phyloP scores from a whole-genome alignment of 2,113 vertebrate species.

The Felis catus region DNA sequence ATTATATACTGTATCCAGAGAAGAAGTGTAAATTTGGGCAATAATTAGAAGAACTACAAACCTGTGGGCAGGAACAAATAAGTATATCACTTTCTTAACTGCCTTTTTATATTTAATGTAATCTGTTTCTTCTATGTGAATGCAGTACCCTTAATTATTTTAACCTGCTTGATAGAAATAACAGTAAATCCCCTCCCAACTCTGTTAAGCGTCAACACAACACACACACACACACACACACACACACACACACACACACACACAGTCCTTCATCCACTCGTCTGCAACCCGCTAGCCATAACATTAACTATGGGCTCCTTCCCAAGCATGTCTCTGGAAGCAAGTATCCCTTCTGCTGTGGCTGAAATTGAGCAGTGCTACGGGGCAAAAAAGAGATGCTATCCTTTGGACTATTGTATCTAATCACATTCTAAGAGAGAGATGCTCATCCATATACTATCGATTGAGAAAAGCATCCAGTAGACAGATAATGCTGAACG shows the following conservation, averaged over 20 bases:
- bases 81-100: not conserved
- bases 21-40: not conserved
- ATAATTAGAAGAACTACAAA: slow-evolving; percentile 44
- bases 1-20: not conserved
- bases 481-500: not conserved
- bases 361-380: not conserved
- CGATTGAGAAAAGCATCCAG: not conserved
- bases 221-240: not conserved
- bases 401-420: not conserved
- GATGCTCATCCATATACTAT: not conserved
- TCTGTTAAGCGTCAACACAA: not conserved
- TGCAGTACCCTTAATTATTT: not conserved
- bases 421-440: not conserved
- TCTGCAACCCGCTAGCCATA: too few species aligned
- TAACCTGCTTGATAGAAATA: not conserved
- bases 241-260: not conserved
- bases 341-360: not conserved
- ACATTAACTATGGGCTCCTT: not conserved
- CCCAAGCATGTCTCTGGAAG: not conserved
- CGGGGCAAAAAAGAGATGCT: not conserved
- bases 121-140: not conserved
- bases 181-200: not conserved
- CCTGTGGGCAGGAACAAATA: not conserved
- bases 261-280: not conserved
- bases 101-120: not conserved